Conservation (phyloP, 2,113 vertebrate species). For the Holacanthus passer region DNA sequence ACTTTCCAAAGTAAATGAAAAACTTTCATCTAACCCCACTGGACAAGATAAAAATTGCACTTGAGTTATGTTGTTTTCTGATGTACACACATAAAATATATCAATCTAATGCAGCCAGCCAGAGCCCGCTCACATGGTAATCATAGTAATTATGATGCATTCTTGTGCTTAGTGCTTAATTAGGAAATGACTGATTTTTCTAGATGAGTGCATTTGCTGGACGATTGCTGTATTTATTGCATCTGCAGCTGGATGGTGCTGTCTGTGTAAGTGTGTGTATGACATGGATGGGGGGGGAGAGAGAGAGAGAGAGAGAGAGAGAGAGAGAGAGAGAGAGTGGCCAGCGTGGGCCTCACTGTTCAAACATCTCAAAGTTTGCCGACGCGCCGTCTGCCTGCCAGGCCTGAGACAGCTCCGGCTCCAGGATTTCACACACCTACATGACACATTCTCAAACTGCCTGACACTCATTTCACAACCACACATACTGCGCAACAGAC, state of each 20-base stretch:
- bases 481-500: slow-evolving; percentile 34
- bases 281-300: slow-evolving; percentile 20
- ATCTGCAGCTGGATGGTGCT: slow-evolving; percentile 74
- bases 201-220: background rate
- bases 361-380: slow-evolving; percentile 79
- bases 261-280: slow-evolving; percentile 56
- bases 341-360: slow-evolving; percentile 79
- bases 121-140: background rate
- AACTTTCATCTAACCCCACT: background rate
- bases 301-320: slow-evolving; percentile 27
- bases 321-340: slow-evolving; percentile 45
- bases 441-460: slow-evolving; percentile 85
- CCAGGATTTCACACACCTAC: slow-evolving; percentile 79
- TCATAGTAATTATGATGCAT: background rate
- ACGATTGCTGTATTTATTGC: slow-evolving; percentile 13
- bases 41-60: background rate
- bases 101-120: background rate
- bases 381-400: slow-evolving; percentile 72
- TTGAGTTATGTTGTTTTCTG: background rate
- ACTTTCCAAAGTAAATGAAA: background rate
- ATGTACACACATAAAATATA: background rate
- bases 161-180: background rate
- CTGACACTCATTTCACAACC: slow-evolving; percentile 64
- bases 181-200: background rate
- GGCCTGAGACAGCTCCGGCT: slow-evolving; percentile 65